phyloP scores from a whole-genome alignment of 2,113 vertebrate species.

The Oxygymnocypris stewartii region DNA sequence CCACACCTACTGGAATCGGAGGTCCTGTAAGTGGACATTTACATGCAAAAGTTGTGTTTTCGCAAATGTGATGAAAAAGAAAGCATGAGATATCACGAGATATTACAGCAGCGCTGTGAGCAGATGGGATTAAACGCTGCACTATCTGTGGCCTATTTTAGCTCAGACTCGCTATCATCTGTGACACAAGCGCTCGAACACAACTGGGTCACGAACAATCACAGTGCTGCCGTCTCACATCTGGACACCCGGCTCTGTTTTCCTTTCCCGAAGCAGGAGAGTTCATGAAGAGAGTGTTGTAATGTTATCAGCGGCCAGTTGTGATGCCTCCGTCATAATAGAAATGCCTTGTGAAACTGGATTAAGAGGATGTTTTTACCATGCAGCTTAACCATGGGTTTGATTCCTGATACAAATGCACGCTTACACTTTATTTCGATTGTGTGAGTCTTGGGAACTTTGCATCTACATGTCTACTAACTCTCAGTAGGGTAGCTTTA shows the following conservation, averaged over 20 bases:
- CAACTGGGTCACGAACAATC: slow-evolving; percentile 70
- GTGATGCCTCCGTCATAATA: neutral
- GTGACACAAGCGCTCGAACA: slow-evolving; percentile 28
- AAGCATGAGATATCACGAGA: neutral
- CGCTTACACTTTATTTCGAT: too few species aligned
- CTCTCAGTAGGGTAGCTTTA: too few species aligned
- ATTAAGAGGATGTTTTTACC: neutral
- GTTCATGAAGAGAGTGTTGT: neutral
- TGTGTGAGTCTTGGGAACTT: too few species aligned
- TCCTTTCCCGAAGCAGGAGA: neutral
- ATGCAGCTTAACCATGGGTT: neutral
- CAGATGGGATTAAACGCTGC: slow-evolving; percentile 32
- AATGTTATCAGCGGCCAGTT: neutral
- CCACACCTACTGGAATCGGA: slow-evolving; percentile 81
- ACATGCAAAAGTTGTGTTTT: neutral
- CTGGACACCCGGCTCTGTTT: slow-evolving; percentile 47
- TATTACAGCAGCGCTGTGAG: neutral
- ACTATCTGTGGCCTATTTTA: slow-evolving; percentile 69
- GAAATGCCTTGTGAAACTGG: neutral
- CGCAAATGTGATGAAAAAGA: neutral
- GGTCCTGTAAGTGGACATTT: slow-evolving; percentile 66
- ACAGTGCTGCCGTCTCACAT: slow-evolving; percentile 56
- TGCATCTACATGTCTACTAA: too few species aligned
- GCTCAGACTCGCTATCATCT: slow-evolving; percentile 54
- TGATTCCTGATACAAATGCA: neutral